Base-by-base conservation (phyloP, 2,113 vertebrate genomes). In the Cavia porcellus region DNA sequence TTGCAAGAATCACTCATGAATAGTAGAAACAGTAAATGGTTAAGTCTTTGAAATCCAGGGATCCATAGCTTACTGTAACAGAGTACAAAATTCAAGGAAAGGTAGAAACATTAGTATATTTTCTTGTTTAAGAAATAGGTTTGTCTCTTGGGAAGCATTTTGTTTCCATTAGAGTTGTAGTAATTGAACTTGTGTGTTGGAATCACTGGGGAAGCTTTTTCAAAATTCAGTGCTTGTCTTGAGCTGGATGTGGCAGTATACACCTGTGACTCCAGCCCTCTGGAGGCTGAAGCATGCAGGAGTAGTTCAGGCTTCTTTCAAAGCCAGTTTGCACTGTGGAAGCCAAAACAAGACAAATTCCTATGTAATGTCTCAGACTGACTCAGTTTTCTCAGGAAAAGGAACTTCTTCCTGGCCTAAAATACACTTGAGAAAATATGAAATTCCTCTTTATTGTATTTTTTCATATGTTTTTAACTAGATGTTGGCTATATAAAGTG, bases 121-220 rank as follows among this genome's bases (percentile, higher is more conserved):
- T 20, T 45, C 50, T 68, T 90, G 30, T 83, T 75, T 47, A 70
- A 38, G 92, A 89, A 61, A 62, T 32, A 52, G 47, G 72, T 80
- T 45, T 94, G 22, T 74, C 75, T n/a, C 55, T 42, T 13, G 62
- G n/a, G 20, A 94, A 95, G 45, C 28, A 72, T 64, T 93, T 94
- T 47, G 77, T 92, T 94, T 38, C 47, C 72, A 61, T 89, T 66
- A 87, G 87, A 94, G 30, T 83, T 1, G 9, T 95, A 47, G 45
- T 94, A 90, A 90, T 74, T 75, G 72, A 3, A 74, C 55, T 94
- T 90, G 20, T 5, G 74, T 7, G 4, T 52, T 86, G 77, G 52
- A 95, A 79, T 90, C 11, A 83, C 30, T 79, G 68, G 45, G 68
- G 75, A 94, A 94, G 10, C 66, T 87, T 87, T 86, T 87, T 94